Conservation (phyloP, 2,888 invertebrate species). For the Tenthredo distinguenda region DNA sequence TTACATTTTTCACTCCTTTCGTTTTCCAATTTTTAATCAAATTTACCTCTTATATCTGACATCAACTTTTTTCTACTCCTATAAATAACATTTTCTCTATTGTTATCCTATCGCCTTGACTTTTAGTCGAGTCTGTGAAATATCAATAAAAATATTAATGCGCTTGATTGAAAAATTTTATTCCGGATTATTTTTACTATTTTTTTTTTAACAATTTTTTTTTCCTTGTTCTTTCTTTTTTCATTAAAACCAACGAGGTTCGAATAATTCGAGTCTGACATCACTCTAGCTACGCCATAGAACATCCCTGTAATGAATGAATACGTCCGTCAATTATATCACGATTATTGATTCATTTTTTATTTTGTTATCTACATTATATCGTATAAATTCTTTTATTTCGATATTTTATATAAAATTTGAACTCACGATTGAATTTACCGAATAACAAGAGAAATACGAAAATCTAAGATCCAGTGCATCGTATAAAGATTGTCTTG, state of each 20-base stretch:
- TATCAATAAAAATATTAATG: not conserved
- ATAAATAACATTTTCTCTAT: too few relatives aligned
- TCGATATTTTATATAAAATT: not conserved
- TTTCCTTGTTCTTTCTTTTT: not conserved
- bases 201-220: not conserved
- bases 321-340: not conserved
- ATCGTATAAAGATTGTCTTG: not conserved
- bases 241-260: not conserved
- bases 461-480: not conserved
- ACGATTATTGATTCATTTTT: not conserved
- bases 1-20: not conserved
- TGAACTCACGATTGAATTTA: not conserved
- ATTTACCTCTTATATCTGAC: not conserved
- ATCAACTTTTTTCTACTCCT: not conserved
- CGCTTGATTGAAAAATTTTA: not conserved
- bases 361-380: not conserved
- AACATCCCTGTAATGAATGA: not conserved
- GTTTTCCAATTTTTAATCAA: not conserved
- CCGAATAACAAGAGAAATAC: not conserved
- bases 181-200: too few relatives aligned
- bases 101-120: not conserved
- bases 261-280: not conserved
- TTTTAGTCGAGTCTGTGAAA: not conserved
- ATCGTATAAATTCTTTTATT: not conserved
- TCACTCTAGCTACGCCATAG: not conserved